Percentiles rank a stretch among this genome's conserved stretches.
Evolutionary conservation across 2,888 invertebrate species (phyloP).

Genomic region (Ophion ventricosus): DNA sequence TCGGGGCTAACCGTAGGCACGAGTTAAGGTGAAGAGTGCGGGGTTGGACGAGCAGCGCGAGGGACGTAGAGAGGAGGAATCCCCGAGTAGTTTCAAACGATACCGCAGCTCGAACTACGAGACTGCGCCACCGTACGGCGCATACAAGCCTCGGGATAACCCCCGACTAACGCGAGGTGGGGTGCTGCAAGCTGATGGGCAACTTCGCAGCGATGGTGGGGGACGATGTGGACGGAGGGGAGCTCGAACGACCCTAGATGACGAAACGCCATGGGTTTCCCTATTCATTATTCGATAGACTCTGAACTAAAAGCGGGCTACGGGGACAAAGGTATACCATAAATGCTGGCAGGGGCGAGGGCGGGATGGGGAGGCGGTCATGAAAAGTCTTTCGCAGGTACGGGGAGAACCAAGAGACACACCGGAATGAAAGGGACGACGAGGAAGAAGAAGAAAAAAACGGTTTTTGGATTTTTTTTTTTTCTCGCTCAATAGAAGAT

Average conservation of each 20-base stretch:
- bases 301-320: slow-evolving; percentile 50
- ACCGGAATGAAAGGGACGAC: slow-evolving; percentile 34
- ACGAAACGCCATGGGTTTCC: slow-evolving; percentile 63
- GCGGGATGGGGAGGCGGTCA: slow-evolving; percentile 40
- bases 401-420: slow-evolving; percentile 20
- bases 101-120: slow-evolving; percentile 54
- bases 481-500: slow-evolving; percentile 34
- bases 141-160: slow-evolving; percentile 4
- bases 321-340: slow-evolving; percentile 62
- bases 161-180: not conserved
- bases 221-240: slow-evolving; percentile 19
- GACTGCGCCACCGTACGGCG: slow-evolving; percentile 70
- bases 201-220: not conserved
- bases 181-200: not conserved
- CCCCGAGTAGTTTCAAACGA: slow-evolving; percentile 48
- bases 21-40: slow-evolving; percentile 26
- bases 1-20: slow-evolving; percentile 23
- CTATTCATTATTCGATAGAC: slow-evolving; percentile 65
- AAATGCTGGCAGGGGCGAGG: slow-evolving; percentile 7
- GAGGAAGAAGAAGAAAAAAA: slow-evolving; percentile 39
- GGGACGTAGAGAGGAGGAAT: slow-evolving; percentile 36
- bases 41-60: not conserved
- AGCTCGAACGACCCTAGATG: slow-evolving; percentile 45
- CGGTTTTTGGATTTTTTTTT: slow-evolving; percentile 17
- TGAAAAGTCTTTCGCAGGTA: slow-evolving; percentile 46